These are phyloP conservation scores for Lochmaea crataegi DNA, from an alignment of 2,888 invertebrate genomes.

Conservation along the genomic window DNA sequence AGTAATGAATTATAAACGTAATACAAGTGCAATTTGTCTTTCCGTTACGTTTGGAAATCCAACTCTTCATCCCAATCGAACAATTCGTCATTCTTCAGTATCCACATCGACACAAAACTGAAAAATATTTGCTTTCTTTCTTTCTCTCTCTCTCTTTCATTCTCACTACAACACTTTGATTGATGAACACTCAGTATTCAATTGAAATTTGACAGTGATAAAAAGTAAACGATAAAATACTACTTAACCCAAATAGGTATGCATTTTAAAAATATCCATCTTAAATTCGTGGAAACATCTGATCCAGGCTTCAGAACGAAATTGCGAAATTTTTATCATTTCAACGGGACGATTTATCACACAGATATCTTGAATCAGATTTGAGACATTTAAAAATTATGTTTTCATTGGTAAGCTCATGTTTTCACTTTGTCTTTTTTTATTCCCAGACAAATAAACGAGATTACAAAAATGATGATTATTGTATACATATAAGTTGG, in stretches of 20 bases:
- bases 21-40: constrained; percentile 16
- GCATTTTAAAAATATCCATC: constrained; percentile 48
- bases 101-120: constrained; percentile 23
- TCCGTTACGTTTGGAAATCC: constrained; percentile 11
- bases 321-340: constrained; percentile 54
- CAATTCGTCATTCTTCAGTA: constrained; percentile 39
- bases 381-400: constrained; percentile 38
- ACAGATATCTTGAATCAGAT: constrained; percentile 38
- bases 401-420: no score
- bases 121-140: constrained; percentile 41
- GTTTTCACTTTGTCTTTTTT: no score
- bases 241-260: constrained; percentile 54
- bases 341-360: constrained; percentile 56
- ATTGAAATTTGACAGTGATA: constrained; percentile 56
- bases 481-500: not conserved
- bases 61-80: constrained; percentile 31
- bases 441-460: not conserved
- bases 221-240: constrained; percentile 57
- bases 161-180: constrained; percentile 38
- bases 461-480: not conserved
- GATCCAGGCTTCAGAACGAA: constrained; percentile 53
- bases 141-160: constrained; percentile 23
- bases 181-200: constrained; percentile 47
- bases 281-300: constrained; percentile 52
- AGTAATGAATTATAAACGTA: not conserved